Conservation (phyloP, 2,797 vertebrate genomes). For the Podarcis lilfordi region DNA sequence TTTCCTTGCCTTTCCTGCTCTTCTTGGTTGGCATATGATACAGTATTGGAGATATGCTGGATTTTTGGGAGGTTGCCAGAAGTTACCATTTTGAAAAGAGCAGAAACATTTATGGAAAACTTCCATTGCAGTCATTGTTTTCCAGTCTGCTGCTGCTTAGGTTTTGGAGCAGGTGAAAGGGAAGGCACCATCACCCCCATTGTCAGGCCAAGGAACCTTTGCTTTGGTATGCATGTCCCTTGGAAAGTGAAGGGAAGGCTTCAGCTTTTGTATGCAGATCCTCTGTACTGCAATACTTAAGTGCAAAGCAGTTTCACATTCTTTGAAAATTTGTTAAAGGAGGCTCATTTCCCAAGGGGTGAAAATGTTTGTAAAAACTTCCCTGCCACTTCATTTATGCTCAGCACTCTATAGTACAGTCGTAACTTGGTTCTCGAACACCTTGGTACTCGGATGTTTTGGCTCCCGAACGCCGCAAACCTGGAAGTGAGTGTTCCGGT, state of each 20-base stretch:
- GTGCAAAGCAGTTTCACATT: not conserved
- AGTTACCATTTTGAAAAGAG: not conserved
- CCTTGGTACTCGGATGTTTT: no score
- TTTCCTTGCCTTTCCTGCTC: not conserved
- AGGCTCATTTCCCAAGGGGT: not conserved
- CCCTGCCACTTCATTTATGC: not conserved
- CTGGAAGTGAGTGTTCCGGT: no score
- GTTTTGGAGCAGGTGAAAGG: no score
- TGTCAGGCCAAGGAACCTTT: no score
- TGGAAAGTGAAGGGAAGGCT: not conserved
- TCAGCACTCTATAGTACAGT: not conserved
- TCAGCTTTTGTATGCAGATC: not conserved
- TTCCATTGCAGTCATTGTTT: not conserved
- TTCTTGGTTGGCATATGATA: not conserved
- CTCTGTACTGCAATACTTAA: not conserved
- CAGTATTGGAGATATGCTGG: not conserved
- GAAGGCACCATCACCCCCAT: not conserved
- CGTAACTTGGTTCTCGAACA: no score
- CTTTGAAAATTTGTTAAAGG: not conserved
- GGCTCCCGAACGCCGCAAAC: no score
- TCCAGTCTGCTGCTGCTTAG: not conserved
- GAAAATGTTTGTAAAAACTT: not conserved
- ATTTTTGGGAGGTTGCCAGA: not conserved
- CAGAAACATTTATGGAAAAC: constrained; percentile 6
- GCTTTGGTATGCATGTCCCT: not conserved